phyloP scores from a whole-genome alignment of 92 coral and sea anemone species.

The Hydrozoanthus gracilis region DNA sequence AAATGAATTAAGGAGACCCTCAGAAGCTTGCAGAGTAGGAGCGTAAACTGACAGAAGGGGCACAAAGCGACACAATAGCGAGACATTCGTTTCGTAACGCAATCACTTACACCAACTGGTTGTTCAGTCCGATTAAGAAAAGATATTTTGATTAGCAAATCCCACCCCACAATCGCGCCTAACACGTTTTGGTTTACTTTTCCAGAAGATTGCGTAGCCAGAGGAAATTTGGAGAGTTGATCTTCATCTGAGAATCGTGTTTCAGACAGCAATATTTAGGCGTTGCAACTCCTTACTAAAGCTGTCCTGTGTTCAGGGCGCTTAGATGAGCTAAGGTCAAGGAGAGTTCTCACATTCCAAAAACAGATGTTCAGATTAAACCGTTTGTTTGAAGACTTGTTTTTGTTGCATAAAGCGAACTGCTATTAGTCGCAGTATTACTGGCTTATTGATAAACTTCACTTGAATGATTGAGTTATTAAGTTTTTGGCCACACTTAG shows the following conservation, averaged over 20 bases:
- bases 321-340: slow-evolving; percentile 1
- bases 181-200: slow-evolving; percentile 16
- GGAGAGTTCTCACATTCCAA: slow-evolving; percentile 8
- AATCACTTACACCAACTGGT: slow-evolving; percentile 17
- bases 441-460: no score
- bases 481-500: no score
- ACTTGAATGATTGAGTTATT: no score
- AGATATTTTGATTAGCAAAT: slow-evolving; percentile 23
- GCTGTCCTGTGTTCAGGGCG: background rate
- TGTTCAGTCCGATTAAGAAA: slow-evolving; percentile 8
- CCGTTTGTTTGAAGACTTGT: background rate
- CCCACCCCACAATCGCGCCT: slow-evolving; percentile 7
- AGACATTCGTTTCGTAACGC: slow-evolving; percentile 10
- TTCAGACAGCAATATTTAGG: background rate
- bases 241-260: slow-evolving; percentile 12
- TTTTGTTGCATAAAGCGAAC: slow-evolving; percentile 31
- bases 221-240: slow-evolving; percentile 10
- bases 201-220: slow-evolving; percentile 14
- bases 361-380: slow-evolving; percentile 11
- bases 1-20: slow-evolving; percentile 15
- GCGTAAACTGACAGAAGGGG: slow-evolving; percentile 6
- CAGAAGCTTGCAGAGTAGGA: slow-evolving; percentile 13
- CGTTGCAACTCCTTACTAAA: slow-evolving; percentile 8
- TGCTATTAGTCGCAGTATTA: slow-evolving; percentile 35
- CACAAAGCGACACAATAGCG: slow-evolving; percentile 17